A percentile compares a stretch with the other conserved stretches of the same genome.
phyloP scores from a whole-genome alignment of 2,113 vertebrate species.

The Tinamus guttatus region DNA sequence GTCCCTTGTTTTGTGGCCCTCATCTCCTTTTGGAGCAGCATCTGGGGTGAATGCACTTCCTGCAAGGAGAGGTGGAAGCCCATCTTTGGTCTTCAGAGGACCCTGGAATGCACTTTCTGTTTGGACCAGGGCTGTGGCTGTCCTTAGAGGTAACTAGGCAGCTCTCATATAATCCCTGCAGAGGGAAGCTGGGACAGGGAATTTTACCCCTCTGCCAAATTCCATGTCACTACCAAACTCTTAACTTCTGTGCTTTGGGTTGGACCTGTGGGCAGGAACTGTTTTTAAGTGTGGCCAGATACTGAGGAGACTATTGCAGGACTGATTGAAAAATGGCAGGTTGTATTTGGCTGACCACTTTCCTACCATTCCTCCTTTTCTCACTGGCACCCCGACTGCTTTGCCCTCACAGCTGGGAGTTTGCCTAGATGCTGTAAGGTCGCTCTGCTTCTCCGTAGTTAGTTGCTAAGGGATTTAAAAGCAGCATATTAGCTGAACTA shows the following conservation, averaged over 20 bases:
- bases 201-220: not conserved
- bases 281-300: not conserved
- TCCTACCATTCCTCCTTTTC: not conserved
- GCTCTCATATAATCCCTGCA: not conserved
- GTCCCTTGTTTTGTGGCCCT: not conserved
- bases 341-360: not conserved
- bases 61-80: not conserved
- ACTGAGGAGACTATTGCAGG: not conserved
- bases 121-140: not conserved
- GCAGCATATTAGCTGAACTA: constrained; percentile 38
- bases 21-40: not conserved
- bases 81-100: not conserved
- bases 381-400: not conserved
- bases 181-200: not conserved
- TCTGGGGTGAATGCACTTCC: not conserved
- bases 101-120: rapidly evolving
- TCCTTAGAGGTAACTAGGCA: not conserved
- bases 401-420: not conserved
- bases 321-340: not conserved
- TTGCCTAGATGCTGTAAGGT: constrained; percentile 4
- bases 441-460: not conserved
- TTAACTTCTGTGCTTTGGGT: not conserved
- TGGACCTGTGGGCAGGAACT: not conserved
- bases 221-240: not conserved
- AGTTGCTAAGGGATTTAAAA: constrained; percentile 58